Base-by-base conservation (phyloP, 37 sponge, comb jelly and placozoan species). In the Tethya wilhelma region DNA sequence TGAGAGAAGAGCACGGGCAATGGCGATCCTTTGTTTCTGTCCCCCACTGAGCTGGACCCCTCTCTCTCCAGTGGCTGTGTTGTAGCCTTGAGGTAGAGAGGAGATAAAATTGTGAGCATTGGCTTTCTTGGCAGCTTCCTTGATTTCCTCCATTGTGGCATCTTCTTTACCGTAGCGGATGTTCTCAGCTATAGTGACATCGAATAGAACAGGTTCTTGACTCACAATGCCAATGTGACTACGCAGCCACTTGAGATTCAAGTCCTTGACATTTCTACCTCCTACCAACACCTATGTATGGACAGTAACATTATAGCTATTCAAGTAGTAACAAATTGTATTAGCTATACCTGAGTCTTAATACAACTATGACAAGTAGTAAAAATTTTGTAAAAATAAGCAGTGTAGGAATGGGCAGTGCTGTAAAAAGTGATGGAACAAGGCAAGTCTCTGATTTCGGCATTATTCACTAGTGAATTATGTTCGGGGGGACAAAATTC, bases 1-100 rank as follows among this genome's bases (percentile, higher is more conserved):
- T n/a, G 81, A 60, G 68, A 96, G 87, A 4, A 96, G 83, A 46
- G 96, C 96, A 44, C 96, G 79, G 68, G 96, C 96, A 37, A 96
- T 96, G 69, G 96, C 96, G 42, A 96, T 70, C 32, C 96, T 71
- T 82, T 96, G 96, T 67, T 96, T 96, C 86, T 96, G 96, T 68
- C 96, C 96, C 32, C 96, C 96, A 46, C 84, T 81, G 38, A 96
- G 80, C 79, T 96, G 96, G 44, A 85, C 55, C 1, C 94, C 97
- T 33, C 84, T 57, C 53, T 90, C 91, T 32, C 97, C 97, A 5
- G 80, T 88, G 56, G 80, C 22, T 30, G 97, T 96, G 31, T 92
- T 66, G 70, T 88, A 96, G 38, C 94, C 91, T 12, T 96, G 44
- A 14, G 94, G 97, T 8, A 96, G 86, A 0, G 58, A 41, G 37